phyloP scores from a whole-genome alignment of 1,140 invertebrate genomes.

The Zophobas atratus region DNA sequence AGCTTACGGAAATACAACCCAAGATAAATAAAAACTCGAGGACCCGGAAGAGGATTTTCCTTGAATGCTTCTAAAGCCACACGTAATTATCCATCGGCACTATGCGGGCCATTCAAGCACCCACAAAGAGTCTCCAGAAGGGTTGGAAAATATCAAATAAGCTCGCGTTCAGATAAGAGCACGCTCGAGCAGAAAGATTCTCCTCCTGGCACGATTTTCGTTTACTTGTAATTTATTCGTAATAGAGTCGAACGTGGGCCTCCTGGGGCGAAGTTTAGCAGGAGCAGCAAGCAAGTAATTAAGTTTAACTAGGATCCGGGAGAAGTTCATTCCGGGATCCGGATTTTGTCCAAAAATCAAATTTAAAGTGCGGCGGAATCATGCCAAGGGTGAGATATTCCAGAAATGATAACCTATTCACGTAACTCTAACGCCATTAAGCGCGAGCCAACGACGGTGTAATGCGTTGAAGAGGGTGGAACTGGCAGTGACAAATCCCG shows the following conservation, averaged over 20 bases:
- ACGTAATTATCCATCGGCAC: no score
- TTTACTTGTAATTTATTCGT: constrained; percentile 11
- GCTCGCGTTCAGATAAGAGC: no score
- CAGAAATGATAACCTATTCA: not conserved
- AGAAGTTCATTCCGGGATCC: not conserved
- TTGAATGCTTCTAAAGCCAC: no score
- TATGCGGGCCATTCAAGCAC: no score
- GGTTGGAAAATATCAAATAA: no score
- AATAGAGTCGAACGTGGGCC: constrained; percentile 2
- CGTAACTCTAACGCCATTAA: not conserved
- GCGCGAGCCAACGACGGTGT: not conserved
- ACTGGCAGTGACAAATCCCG: not conserved
- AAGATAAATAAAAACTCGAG: no score
- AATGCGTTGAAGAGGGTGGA: not conserved
- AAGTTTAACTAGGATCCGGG: constrained; percentile 18
- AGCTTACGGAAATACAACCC: no score
- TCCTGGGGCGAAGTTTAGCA: constrained; percentile 14
- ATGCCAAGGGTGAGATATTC: not conserved
- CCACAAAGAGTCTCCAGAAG: no score
- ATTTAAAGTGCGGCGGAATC: constrained; percentile 4
- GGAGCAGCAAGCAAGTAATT: constrained; percentile 22
- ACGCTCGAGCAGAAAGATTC: no score
- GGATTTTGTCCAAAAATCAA: constrained; percentile 19
- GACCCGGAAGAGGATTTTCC: no score
- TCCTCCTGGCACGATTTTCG: not conserved